phyloP scores from a whole-genome alignment of 2,797 vertebrate species.

The Pangasius sanitwongsei region DNA sequence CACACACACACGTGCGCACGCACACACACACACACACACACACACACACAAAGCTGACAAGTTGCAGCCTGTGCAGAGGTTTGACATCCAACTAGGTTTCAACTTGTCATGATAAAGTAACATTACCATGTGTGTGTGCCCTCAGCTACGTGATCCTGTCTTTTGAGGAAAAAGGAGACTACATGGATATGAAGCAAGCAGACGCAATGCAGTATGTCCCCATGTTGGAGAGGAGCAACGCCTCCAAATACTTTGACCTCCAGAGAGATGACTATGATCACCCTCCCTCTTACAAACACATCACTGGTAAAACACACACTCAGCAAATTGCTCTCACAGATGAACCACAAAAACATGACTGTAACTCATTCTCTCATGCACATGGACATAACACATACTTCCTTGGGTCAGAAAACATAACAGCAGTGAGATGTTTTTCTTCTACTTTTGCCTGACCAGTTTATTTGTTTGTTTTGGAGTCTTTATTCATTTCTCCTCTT shows the following conservation, averaged over 20 bases:
- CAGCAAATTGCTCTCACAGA: not conserved
- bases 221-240: slow-evolving; percentile 92
- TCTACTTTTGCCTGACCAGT: not conserved
- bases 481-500: slow-evolving; percentile 21
- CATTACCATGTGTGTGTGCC: slow-evolving; percentile 28
- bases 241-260: slow-evolving; percentile 91
- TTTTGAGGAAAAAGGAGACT: slow-evolving; percentile 94
- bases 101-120: not conserved
- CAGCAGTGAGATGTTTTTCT: not conserved
- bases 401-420: not conserved
- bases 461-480: slow-evolving; percentile 1
- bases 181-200: slow-evolving; percentile 99
- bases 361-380: not conserved
- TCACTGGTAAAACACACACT: slow-evolving; percentile 70
- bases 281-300: slow-evolving; percentile 84
- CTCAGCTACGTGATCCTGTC: slow-evolving; percentile 96
- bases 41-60: not conserved
- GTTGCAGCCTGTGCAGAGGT: not conserved
- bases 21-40: not conserved
- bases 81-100: not conserved
- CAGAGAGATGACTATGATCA: slow-evolving; percentile 90
- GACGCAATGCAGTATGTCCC: slow-evolving; percentile 95
- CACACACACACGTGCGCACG: not conserved
- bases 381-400: not conserved
- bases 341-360: not conserved